Conservation (phyloP, 1,140 invertebrate genomes). For the Drosophila auraria region DNA sequence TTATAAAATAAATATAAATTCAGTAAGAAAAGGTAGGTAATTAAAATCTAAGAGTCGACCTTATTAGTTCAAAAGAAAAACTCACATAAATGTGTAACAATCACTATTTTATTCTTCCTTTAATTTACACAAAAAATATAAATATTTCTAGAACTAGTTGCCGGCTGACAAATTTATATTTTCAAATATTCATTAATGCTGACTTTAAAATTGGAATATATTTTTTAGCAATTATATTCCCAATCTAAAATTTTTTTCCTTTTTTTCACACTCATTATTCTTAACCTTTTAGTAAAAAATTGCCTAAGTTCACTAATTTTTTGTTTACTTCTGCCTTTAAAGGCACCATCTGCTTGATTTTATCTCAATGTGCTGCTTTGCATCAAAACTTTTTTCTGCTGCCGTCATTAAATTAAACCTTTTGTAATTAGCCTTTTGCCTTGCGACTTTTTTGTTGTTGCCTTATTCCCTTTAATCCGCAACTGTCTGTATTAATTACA, state of each 20-base stretch:
- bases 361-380: slow-evolving; percentile 3
- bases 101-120: background rate
- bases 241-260: background rate
- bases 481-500: slow-evolving; percentile 15
- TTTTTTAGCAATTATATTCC: background rate
- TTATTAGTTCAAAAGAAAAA: no score
- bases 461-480: background rate
- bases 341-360: slow-evolving; percentile 14
- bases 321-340: slow-evolving; percentile 1
- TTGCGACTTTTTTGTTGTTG: background rate
- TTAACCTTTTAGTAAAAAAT: background rate
- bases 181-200: background rate
- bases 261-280: background rate
- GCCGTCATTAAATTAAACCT: slow-evolving; percentile 12
- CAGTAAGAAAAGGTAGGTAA: no score
- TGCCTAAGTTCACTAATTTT: background rate
- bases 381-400: slow-evolving; percentile 16
- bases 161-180: no score
- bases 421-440: slow-evolving; percentile 24
- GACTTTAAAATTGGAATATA: no score
- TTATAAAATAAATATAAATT: background rate
- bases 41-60: no score
- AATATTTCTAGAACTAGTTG: background rate
- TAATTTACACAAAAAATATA: background rate
- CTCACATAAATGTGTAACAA: background rate